Conservation (phyloP, 2,888 invertebrate genomes). For the Charanyca ferruginea region DNA sequence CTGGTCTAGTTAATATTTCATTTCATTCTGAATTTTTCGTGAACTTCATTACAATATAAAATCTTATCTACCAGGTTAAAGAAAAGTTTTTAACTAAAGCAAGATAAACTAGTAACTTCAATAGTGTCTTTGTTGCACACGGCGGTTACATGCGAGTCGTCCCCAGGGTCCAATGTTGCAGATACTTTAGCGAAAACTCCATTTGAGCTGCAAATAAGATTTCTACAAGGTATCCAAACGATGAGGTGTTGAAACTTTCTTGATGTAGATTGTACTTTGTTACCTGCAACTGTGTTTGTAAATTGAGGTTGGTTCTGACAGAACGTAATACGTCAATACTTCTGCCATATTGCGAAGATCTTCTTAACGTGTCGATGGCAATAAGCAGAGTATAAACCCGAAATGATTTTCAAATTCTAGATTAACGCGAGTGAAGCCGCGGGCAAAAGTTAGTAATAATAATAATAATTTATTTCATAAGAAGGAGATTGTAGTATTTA, state of each 20-base stretch:
- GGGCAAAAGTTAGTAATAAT: too few species aligned
- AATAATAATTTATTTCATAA: too few species aligned
- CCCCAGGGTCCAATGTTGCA: slow-evolving; percentile 25
- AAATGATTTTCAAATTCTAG: too few species aligned
- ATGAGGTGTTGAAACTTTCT: slow-evolving; percentile 26
- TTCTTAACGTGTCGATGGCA: too few species aligned
- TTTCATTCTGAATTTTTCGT: neutral
- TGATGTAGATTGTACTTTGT: neutral
- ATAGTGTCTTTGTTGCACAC: slow-evolving; percentile 35
- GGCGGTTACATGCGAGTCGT: slow-evolving; percentile 2
- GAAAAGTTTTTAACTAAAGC: neutral
- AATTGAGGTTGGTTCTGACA: neutral
- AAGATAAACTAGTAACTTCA: neutral
- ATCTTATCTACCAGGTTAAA: neutral
- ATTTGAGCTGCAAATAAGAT: slow-evolving; percentile 43
- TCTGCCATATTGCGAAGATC: too few species aligned
- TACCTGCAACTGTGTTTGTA: slow-evolving; percentile 18
- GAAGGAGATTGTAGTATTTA: too few species aligned
- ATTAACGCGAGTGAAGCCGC: too few species aligned
- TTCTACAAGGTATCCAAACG: slow-evolving; percentile 16
- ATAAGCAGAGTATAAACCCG: too few species aligned
- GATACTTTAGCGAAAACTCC: slow-evolving; percentile 27
- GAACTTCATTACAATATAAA: neutral
- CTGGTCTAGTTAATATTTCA: too few species aligned
- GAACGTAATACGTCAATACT: too few species aligned